phyloP scores from a whole-genome alignment of 2,113 vertebrate genomes.

The Anarhynchus alexandrinus region DNA sequence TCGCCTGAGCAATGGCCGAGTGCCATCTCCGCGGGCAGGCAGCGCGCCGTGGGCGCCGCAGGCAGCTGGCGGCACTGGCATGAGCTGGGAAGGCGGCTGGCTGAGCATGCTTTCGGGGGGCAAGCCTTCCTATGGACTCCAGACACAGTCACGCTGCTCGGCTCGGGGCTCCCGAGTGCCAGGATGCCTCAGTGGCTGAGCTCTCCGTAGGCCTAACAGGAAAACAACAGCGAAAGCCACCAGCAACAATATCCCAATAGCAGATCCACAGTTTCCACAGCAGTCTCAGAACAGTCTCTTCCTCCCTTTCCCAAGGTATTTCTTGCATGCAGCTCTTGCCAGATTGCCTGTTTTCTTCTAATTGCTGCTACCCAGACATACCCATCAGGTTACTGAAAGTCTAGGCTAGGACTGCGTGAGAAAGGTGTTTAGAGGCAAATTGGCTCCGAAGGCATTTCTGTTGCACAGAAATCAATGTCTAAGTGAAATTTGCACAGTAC shows the following conservation, averaged over 20 bases:
- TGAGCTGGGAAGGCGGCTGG: too few relatives aligned
- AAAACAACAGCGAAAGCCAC: background rate
- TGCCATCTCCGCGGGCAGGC: too few relatives aligned
- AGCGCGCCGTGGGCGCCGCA: too few relatives aligned
- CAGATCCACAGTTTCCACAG: background rate
- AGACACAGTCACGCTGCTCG: background rate
- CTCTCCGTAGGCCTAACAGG: background rate
- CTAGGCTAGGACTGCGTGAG: background rate
- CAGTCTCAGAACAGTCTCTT: background rate
- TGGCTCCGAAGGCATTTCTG: background rate
- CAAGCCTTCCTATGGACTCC: too few relatives aligned
- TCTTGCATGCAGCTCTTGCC: background rate
- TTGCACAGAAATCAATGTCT: background rate
- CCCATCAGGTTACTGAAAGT: background rate
- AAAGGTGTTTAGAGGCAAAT: background rate
- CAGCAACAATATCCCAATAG: rapidly evolving
- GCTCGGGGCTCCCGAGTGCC: background rate
- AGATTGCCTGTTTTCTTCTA: background rate
- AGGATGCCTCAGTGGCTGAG: background rate
- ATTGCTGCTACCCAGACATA: background rate
- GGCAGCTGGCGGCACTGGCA: too few relatives aligned
- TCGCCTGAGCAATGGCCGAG: too few relatives aligned
- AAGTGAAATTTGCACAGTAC: background rate
- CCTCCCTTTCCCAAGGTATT: background rate
- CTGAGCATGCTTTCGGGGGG: too few relatives aligned